A percentile compares a stretch with the other conserved stretches of the same genome.
Conservation (phyloP, 2,888 invertebrate genomes). For the Thereva nobilitata region DNA sequence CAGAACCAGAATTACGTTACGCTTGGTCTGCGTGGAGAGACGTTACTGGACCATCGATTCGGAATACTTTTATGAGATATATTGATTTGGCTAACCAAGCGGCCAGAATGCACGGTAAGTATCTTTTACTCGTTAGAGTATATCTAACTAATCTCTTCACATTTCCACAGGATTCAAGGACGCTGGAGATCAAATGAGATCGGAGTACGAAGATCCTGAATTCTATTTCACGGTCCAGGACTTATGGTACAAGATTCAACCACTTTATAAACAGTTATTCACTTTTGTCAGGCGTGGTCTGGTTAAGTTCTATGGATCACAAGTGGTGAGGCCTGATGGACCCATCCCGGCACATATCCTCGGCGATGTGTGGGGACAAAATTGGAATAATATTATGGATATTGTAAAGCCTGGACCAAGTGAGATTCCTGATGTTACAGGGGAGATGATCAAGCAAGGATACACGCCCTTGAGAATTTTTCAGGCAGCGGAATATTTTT, state of each 20-base stretch:
- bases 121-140: slow-evolving; percentile 1
- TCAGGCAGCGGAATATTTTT: slow-evolving; percentile 82
- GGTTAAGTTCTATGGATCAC: slow-evolving; percentile 66
- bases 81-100: slow-evolving; percentile 80
- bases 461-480: slow-evolving; percentile 78
- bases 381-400: slow-evolving; percentile 77
- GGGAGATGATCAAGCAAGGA: slow-evolving; percentile 75
- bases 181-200: slow-evolving; percentile 80
- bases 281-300: slow-evolving; percentile 77
- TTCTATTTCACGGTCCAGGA: slow-evolving; percentile 65
- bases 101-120: slow-evolving; percentile 70
- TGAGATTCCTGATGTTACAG: slow-evolving; percentile 74
- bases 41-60: slow-evolving; percentile 75
- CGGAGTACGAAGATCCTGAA: slow-evolving; percentile 71
- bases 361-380: slow-evolving; percentile 85
- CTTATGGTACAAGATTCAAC: slow-evolving; percentile 67
- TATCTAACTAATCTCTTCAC: background rate
- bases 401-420: slow-evolving; percentile 73
- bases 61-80: slow-evolving; percentile 76
- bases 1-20: slow-evolving; percentile 74
- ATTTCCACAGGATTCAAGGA: slow-evolving; percentile 64
- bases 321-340: slow-evolving; percentile 66
- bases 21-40: slow-evolving; percentile 84
- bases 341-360: slow-evolving; percentile 84
- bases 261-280: slow-evolving; percentile 80